Evolutionary conservation across 2,797 vertebrate species (phyloP).

Genomic region (Onychomys leucogaster): DNA sequence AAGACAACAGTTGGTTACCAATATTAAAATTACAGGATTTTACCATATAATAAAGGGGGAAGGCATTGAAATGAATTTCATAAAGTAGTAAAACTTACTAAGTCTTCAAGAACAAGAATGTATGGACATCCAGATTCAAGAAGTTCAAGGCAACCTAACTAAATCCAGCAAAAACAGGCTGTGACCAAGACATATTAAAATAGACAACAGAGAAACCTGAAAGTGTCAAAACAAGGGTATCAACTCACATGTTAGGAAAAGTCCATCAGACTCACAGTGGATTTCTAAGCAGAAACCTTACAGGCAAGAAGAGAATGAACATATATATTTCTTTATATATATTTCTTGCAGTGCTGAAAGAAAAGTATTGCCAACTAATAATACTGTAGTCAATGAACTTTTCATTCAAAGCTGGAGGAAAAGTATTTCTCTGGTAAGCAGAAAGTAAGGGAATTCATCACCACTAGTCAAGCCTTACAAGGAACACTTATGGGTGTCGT

Average conservation of each 20-base stretch:
- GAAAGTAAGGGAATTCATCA: neutral
- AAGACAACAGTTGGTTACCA: neutral
- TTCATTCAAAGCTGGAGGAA: neutral
- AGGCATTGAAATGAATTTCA: neutral
- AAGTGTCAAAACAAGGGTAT: neutral
- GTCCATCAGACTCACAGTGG: no score
- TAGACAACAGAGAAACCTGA: neutral
- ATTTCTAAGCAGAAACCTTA: neutral
- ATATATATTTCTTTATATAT: no score
- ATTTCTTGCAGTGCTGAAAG: neutral
- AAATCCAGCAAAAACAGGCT: neutral
- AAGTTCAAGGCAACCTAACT: neutral
- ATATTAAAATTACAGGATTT: neutral
- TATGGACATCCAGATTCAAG: neutral
- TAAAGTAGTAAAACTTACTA: neutral
- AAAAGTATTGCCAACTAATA: neutral
- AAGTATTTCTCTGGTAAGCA: neutral
- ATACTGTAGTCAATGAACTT: neutral
- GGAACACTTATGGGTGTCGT: no score
- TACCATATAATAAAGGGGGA: neutral
- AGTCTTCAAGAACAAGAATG: neutral
- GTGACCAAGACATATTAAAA: neutral
- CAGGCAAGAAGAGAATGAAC: neutral
- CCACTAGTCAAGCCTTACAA: neutral
- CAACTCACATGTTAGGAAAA: neutral